Percentiles rank a stretch among this genome's conserved stretches.
Evolutionary conservation across 2,797 vertebrate species (phyloP).

Genomic region (Poecilia wingei): DNA sequence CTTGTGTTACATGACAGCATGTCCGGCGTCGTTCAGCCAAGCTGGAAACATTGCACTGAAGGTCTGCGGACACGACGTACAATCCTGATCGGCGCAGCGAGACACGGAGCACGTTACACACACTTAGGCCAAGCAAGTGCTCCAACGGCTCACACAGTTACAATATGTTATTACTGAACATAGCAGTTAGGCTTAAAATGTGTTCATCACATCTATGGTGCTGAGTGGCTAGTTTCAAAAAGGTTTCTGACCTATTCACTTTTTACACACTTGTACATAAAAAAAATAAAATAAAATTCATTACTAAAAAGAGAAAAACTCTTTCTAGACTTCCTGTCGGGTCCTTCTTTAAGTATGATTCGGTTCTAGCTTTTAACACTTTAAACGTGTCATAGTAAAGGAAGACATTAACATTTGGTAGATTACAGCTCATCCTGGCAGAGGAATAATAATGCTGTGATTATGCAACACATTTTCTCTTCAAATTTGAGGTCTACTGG

Average conservation of each 20-base stretch:
- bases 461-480: not conserved
- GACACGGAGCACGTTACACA: conserved; percentile 89
- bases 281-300: not conserved
- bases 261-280: conserved; percentile 12
- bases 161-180: conserved; percentile 45
- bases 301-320: not conserved
- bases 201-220: conserved; percentile 68
- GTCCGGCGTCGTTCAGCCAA: conserved; percentile 79
- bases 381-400: not conserved
- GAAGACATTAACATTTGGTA: not conserved
- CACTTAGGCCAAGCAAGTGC: conserved; percentile 84
- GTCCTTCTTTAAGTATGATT: not conserved
- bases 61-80: conserved; percentile 73
- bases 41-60: conserved; percentile 90
- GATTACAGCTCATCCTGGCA: not conserved
- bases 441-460: not conserved
- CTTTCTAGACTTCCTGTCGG: not conserved
- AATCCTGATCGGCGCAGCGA: conserved; percentile 67
- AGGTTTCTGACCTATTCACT: conserved; percentile 5
- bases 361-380: not conserved
- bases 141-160: conserved; percentile 61
- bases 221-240: conserved; percentile 50
- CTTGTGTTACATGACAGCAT: conserved; percentile 78
- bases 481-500: not conserved
- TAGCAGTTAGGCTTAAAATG: conserved; percentile 62